Conservation (phyloP, 37 sponge, comb jelly and placozoan species). For the Axinella damicornis region DNA sequence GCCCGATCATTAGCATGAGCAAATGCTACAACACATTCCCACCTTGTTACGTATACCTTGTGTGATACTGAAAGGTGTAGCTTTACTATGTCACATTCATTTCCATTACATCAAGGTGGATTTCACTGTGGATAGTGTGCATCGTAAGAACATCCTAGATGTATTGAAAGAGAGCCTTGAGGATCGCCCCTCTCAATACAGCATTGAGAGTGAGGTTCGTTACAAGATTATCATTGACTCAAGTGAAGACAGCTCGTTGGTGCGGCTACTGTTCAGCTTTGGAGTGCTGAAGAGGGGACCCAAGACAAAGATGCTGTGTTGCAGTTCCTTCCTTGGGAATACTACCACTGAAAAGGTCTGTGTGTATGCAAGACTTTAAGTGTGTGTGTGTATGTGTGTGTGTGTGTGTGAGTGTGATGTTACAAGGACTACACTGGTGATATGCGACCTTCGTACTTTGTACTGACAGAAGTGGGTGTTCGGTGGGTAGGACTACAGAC, state of each 20-base stretch:
- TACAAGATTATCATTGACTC: slow-evolving; percentile 91
- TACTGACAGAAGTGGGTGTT: no score
- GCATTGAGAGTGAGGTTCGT: slow-evolving; percentile 68
- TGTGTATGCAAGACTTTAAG: background rate
- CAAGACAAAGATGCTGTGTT: slow-evolving; percentile 60
- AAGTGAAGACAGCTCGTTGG: slow-evolving; percentile 76
- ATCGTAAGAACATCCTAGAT: slow-evolving; percentile 46
- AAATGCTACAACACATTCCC: no score
- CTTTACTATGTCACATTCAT: no score
- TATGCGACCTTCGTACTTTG: no score
- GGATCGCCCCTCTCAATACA: slow-evolving; percentile 58
- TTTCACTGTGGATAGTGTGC: background rate
- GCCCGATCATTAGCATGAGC: no score
- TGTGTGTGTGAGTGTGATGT: no score
- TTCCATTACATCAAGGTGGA: background rate
- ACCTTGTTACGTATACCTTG: no score
- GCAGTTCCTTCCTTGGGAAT: slow-evolving; percentile 88
- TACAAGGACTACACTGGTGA: no score
- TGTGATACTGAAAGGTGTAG: no score
- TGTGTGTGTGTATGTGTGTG: no score
- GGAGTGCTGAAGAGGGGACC: slow-evolving; percentile 60
- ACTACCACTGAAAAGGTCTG: slow-evolving; percentile 68
- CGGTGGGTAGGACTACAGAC: no score
- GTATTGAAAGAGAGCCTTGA: slow-evolving; percentile 67
- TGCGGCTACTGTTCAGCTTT: slow-evolving; percentile 73